Percentiles rank a stretch among this genome's conserved stretches.
Evolutionary conservation across 2,797 vertebrate species (phyloP).

Genomic region (Lophius americanus): DNA sequence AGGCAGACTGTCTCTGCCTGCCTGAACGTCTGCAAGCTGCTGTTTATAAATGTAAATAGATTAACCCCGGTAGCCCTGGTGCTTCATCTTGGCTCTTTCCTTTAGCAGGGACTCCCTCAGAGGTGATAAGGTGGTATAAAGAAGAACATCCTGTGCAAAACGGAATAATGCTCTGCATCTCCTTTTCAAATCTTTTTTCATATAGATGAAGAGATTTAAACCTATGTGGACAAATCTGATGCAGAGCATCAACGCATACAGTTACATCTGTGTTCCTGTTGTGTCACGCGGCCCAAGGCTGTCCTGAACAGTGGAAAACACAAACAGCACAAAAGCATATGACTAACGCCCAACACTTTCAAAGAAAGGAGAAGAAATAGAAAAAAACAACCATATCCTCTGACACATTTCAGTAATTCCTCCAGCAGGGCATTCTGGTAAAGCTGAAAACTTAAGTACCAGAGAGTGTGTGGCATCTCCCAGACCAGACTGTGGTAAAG

Average conservation of each 20-base stretch:
- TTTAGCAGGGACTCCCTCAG: background rate
- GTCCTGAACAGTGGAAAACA: conserved; percentile 32
- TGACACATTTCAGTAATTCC: conserved; percentile 67
- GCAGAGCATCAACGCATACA: conserved; percentile 3
- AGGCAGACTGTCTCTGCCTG: conserved; percentile 47
- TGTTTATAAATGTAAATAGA: conserved; percentile 50
- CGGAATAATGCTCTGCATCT: conserved; percentile 3
- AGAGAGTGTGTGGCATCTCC: conserved; percentile 70
- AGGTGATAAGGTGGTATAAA: conserved; percentile 11
- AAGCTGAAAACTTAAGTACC: conserved; percentile 77
- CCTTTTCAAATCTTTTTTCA: background rate
- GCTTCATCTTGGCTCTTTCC: conserved; percentile 26
- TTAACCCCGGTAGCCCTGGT: conserved; percentile 43
- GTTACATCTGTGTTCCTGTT: conserved; percentile 13
- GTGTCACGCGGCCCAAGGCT: conserved; percentile 4
- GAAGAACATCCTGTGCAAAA: conserved; percentile 5
- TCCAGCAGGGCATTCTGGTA: conserved; percentile 69
- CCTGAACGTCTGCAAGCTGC: conserved; percentile 41
- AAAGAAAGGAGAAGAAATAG: conserved; percentile 31
- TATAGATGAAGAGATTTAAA: background rate
- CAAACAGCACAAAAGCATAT: conserved; percentile 38
- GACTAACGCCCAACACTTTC: conserved; percentile 34
- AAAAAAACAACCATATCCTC: conserved; percentile 61
- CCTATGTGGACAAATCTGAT: conserved; percentile 5
- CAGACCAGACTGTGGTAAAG: conserved; percentile 79